Percentiles rank a stretch among this genome's conserved stretches.
Conservation (phyloP, 2,797 vertebrate species). For the Microhierax caerulescens region DNA sequence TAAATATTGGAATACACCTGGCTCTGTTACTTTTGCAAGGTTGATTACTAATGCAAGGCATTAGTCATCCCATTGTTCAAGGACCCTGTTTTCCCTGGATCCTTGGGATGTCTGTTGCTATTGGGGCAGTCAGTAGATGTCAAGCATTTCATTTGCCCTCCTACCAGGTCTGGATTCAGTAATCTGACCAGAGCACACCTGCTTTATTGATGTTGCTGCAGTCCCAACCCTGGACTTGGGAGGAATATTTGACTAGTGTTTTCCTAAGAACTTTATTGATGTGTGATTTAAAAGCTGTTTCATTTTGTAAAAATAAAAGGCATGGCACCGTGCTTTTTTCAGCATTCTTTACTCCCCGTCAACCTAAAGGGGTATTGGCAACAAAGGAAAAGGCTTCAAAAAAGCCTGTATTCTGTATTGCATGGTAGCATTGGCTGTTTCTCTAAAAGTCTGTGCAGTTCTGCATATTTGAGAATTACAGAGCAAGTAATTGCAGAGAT, state of each 20-base stretch:
- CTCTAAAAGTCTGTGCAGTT: not conserved
- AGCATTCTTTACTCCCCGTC: not conserved
- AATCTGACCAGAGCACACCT: not conserved
- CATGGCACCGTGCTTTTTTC: rapidly evolving
- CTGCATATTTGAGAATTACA: not conserved
- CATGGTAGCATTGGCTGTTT: not conserved
- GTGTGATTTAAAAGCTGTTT: not conserved
- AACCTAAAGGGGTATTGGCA: not conserved
- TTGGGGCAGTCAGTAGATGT: not conserved
- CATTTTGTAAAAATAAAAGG: not conserved
- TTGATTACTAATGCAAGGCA: not conserved
- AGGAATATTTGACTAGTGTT: not conserved
- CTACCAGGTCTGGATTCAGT: not conserved
- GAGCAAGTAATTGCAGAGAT: not conserved
- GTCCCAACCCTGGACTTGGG: not conserved
- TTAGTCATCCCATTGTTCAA: not conserved
- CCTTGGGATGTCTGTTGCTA: not conserved
- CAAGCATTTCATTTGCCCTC: not conserved
- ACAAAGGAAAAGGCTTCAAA: not conserved
- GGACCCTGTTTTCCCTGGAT: not conserved
- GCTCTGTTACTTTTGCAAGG: not conserved
- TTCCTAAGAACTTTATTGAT: not conserved
- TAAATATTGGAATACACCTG: not conserved
- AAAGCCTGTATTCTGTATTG: not conserved
- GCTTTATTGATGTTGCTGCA: not conserved